Evolutionary conservation across 2,113 vertebrate species (phyloP), one percentile per base, ranked within the genome.

Genomic region (Scortum barcoo): DNA sequence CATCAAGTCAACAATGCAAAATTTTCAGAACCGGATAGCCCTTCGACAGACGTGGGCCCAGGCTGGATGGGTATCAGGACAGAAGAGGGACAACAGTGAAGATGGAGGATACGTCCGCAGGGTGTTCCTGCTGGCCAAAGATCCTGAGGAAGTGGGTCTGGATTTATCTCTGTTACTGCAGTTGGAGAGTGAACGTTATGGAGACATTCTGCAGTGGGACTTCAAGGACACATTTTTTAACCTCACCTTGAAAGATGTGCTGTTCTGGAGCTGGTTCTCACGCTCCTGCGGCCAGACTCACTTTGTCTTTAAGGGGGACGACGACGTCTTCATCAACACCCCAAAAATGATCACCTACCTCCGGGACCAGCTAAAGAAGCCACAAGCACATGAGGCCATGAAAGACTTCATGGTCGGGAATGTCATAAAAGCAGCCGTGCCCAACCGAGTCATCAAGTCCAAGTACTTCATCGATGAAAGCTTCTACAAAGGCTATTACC

Each of bases 201-300:
- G 85, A 60, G 95, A 96, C 82, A 92, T 96, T 40, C 78, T 96
- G 30, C 93, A 94, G 86, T 96, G 95, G 95, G 93, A 94, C 81
- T 96, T 96, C 70, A 75, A 57, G 10, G 96, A 96, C 82, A 94
- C 94, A 0, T 95, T 96, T 78, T 95, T 94, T 76, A 96, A 96
- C 89, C 94, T 96, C 51, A 95, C 95, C 2, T 42, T 96, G 72
- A 96, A 96, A 78, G 95, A 96, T 20, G 81, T 96, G 72, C 91
- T 94, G 8, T 95, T 96, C 90, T 95, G 95, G 93, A 74, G 60
- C 2, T 96, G 95, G 96, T 93, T 95, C 46, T 83, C 86, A 0
- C 5, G 1, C 22, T 30, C 1, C 46, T 96, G 95, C 71, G 16
- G 40, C 2, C 30, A 28, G 3, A 76, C 82, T 1, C 73, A 2